Conservation (phyloP, 1,140 invertebrate species). For the Plectrocnemia conspersa region DNA sequence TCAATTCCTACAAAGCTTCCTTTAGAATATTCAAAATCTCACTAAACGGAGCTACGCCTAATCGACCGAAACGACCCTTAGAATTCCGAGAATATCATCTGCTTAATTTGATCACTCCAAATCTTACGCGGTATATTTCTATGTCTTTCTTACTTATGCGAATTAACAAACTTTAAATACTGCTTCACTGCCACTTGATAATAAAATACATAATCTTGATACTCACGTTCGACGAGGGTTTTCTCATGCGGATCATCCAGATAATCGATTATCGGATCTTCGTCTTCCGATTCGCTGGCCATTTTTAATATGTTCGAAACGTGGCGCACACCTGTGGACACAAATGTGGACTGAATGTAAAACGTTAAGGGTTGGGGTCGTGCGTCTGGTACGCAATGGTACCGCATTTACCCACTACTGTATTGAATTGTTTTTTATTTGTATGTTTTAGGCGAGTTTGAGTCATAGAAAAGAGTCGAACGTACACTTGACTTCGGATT, state of each 20-base stretch:
- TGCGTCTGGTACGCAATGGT: too few species aligned
- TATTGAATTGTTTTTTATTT: neutral
- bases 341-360: neutral
- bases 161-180: too few species aligned
- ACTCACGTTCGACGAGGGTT: conserved; percentile 23
- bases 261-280: conserved; percentile 6
- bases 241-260: conserved; percentile 17
- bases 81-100: too few species aligned
- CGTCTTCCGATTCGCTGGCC: conserved; percentile 16
- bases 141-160: too few species aligned
- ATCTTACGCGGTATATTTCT: too few species aligned
- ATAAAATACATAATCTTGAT: neutral
- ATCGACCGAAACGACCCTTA: too few species aligned
- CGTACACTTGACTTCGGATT: conserved; percentile 44
- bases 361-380: too few species aligned
- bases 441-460: conserved; percentile 42
- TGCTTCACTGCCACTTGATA: neutral
- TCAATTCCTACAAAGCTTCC: too few species aligned
- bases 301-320: neutral
- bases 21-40: too few species aligned
- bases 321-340: neutral
- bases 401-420: too few species aligned
- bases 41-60: too few species aligned
- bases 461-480: conserved; percentile 47
- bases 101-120: too few species aligned